Base-by-base conservation (phyloP, 2,797 vertebrate species). In the Poeciliopsis gracilis region DNA sequence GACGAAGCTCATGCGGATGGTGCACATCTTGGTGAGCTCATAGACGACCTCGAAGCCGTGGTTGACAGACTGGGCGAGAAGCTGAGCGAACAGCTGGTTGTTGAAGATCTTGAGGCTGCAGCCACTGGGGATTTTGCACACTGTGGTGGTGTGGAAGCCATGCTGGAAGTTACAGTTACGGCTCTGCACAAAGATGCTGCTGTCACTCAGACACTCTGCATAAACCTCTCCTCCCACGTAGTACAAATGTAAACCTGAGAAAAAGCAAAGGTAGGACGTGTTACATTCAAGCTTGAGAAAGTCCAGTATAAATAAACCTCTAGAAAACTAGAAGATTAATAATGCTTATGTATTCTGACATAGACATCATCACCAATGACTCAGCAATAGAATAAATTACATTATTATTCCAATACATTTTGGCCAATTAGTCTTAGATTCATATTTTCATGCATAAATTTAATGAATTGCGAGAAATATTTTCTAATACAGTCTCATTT, bases 81-180 rank as follows among this genome's bases (percentile, higher is more conserved):
- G 96, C 94, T 99, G 98, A 5, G 98, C 98, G 0, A 99, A 99
- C 85, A 99, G 96, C 94, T 99, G 98, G 95, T 99, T 99, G 95
- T 99, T 99, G 91, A 99, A 99, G 92, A 99, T 98, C 96, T 99
- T 99, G 72, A 99, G 97, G 95, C 98, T 99, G 95, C 98, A 99
- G 92, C 98, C 98, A 0, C 98, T 99, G 85, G 98, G 98, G 90
- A 99, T 99, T 95, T 99, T 99, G 83, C 98, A 99, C 75, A 99
- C 98, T 0, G 98, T 99, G 87, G 98, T 98, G 23, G 97, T 96
- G 88, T 99, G 98, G 94, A 99, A 99, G 80, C 98, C 98, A 0
- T 99, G 98, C 93, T 99, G 98, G 89, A 98, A 98, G 91, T 99
- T 99, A 90, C 98, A 99, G 94, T 99, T 99, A 38, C 98, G 97